These are phyloP conservation scores for Rhynchopsitta pachyrhyncha DNA, from an alignment of 2,113 vertebrate genomes.

Conservation along the genomic window DNA sequence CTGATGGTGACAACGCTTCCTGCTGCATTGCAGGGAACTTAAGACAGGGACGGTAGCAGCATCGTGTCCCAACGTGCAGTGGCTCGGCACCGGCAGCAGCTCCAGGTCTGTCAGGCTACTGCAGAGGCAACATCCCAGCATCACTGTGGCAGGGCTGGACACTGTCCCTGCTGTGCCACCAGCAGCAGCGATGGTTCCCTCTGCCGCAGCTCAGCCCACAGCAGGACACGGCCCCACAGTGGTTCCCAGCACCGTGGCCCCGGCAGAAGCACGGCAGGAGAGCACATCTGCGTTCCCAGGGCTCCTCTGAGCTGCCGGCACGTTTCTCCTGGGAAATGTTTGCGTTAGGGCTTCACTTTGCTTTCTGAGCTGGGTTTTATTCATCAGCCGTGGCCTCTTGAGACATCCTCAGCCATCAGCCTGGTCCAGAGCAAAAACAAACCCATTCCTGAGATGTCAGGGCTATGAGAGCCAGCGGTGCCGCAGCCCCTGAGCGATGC, in stretches of 20 bases:
- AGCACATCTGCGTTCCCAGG: constrained; percentile 65
- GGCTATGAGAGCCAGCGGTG: neutral
- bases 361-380: constrained; percentile 30
- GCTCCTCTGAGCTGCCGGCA: neutral
- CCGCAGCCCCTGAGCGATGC: accelerated
- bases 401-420: constrained; percentile 20
- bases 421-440: constrained; percentile 28
- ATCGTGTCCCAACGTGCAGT: neutral
- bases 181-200: neutral
- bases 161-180: neutral
- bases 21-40: neutral
- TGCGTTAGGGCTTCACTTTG: neutral
- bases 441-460: neutral
- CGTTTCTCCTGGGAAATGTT: constrained; percentile 49
- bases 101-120: neutral
- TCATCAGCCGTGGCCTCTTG: constrained; percentile 27
- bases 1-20: neutral
- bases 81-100: neutral
- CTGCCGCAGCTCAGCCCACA: accelerated
- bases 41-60: accelerated
- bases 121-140: neutral
- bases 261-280: constrained; percentile 7
- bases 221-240: neutral
- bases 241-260: constrained; percentile 24
- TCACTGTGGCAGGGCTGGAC: neutral